These are phyloP conservation scores for Teleiodes luculella DNA, from an alignment of 2,888 invertebrate species.

Conservation along the genomic window DNA sequence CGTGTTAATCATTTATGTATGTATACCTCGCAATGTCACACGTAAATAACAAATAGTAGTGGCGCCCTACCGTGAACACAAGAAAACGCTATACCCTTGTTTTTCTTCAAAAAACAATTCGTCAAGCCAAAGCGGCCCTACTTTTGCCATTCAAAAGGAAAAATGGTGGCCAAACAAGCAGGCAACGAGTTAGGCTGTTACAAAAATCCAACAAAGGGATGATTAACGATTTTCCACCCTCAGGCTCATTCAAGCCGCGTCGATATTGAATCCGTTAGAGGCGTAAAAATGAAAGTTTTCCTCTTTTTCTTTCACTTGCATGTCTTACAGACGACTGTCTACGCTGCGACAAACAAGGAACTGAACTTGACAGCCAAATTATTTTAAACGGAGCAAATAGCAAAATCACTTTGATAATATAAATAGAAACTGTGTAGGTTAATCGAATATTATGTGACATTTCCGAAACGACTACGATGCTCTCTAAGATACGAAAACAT, in stretches of 20 bases:
- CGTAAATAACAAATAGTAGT: constrained; percentile 6
- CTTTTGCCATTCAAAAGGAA: constrained; percentile 69
- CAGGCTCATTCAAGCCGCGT: constrained; percentile 74
- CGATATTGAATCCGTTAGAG: constrained; percentile 78
- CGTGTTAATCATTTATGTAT: too few species aligned
- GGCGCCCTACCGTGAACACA: neutral
- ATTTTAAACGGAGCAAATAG: too few species aligned
- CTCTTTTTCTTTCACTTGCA: constrained; percentile 58
- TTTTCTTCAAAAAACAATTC: constrained; percentile 71
- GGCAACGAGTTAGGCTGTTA: constrained; percentile 77
- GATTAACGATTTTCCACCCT: constrained; percentile 76
- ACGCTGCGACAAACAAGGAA: neutral
- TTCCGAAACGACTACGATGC: too few species aligned
- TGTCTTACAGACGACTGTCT: constrained; percentile 30
- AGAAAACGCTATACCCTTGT: constrained; percentile 35
- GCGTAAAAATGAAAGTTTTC: constrained; percentile 77
- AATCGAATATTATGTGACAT: too few species aligned
- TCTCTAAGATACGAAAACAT: too few species aligned
- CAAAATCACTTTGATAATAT: too few species aligned
- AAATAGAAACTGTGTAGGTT: too few species aligned
- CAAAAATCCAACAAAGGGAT: constrained; percentile 78
- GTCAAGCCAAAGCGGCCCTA: constrained; percentile 65
- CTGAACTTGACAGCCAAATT: too few species aligned
- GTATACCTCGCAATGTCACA: neutral
- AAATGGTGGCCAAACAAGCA: constrained; percentile 75